Conservation (phyloP, 2,888 invertebrate genomes). For the Pseudococcus viburni region DNA sequence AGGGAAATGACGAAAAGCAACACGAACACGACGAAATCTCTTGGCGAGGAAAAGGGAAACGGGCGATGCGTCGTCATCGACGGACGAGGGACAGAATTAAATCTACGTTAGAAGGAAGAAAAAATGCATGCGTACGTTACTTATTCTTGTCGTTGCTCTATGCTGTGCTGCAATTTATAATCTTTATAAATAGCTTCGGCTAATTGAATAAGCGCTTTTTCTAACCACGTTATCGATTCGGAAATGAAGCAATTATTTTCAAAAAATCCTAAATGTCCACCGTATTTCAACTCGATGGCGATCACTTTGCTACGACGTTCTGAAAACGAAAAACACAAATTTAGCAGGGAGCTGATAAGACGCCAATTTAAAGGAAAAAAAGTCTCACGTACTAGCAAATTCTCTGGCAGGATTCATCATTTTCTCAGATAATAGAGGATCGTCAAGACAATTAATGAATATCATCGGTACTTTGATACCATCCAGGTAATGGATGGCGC, state of each 20-base stretch:
- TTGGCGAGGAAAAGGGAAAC: neutral
- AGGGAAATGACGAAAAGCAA: neutral
- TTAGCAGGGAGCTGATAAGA: neutral
- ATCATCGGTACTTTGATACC: slow-evolving; percentile 89
- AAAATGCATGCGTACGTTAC: neutral
- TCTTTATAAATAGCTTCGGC: slow-evolving; percentile 63
- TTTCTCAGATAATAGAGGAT: slow-evolving; percentile 89
- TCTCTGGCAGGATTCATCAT: slow-evolving; percentile 82
- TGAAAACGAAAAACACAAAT: slow-evolving; percentile 61
- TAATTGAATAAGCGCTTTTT: slow-evolving; percentile 81
- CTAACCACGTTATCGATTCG: slow-evolving; percentile 93
- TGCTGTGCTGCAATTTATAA: slow-evolving; percentile 16
- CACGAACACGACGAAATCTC: neutral
- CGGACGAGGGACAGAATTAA: neutral
- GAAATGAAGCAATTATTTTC: slow-evolving; percentile 91
- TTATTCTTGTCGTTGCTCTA: neutral
- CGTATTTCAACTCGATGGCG: slow-evolving; percentile 88
- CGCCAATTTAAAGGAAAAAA: neutral
- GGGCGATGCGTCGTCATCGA: neutral
- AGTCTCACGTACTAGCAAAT: slow-evolving; percentile 79
- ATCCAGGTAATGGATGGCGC: slow-evolving; percentile 84
- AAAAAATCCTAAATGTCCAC: slow-evolving; percentile 95
- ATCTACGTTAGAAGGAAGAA: neutral
- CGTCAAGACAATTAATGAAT: slow-evolving; percentile 91
- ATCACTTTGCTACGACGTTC: slow-evolving; percentile 72